Evolutionary conservation across 1,140 invertebrate genomes (phyloP), one percentile per base, ranked within the genome.

Genomic region (Streblospio benedicti): DNA sequence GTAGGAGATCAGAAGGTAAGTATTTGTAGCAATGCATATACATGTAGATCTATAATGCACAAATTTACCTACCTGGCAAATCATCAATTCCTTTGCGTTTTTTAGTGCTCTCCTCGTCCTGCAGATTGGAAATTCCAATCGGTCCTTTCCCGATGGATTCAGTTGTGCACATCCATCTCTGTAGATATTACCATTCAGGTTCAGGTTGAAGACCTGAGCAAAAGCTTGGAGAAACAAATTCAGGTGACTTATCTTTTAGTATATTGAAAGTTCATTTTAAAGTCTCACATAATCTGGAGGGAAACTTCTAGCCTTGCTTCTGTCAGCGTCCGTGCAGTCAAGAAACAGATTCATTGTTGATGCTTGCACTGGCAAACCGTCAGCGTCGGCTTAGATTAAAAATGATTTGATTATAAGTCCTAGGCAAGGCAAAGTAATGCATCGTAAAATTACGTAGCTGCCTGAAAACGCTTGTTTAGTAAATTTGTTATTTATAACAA

Each of bases 131-230:
- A 74, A 59, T 70, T 62, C 50, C 67, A 70, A 20, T 61, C 63
- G 20, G 58, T 64, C n/a, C 33, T 60, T 35, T 59, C 71, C 23
- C 60, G 61, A 12, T 89, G 87, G 86, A 81, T 85, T 64, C 80
- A 84, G 66, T 69, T 89, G n/a, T 82, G 87, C 66, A 84, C 85
- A 64, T 78, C 83, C 62, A 80, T 85, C 68, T 83, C 86, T 67
- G 81, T 89, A 70, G 83, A 88, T 75, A 79, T 83, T 66, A 69
- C 83, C 32, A 84, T 85, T 70, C 81, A 83, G 41, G 81, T 86
- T 43, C 74, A 80, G 61, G 76, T 80, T 25, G 78, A 81, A 59
- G 78, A 81, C 65, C 76, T 78, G 69, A 79, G 81, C 27, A 77
- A 81, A 62, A 81, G 82, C 41, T 80, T 86, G 3, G 84, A 83